Percentiles rank a stretch among this genome's conserved stretches.
These are phyloP conservation scores for Melanogrammus aeglefinus DNA, from an alignment of 2,797 vertebrate genomes.

Conservation along the genomic window DNA sequence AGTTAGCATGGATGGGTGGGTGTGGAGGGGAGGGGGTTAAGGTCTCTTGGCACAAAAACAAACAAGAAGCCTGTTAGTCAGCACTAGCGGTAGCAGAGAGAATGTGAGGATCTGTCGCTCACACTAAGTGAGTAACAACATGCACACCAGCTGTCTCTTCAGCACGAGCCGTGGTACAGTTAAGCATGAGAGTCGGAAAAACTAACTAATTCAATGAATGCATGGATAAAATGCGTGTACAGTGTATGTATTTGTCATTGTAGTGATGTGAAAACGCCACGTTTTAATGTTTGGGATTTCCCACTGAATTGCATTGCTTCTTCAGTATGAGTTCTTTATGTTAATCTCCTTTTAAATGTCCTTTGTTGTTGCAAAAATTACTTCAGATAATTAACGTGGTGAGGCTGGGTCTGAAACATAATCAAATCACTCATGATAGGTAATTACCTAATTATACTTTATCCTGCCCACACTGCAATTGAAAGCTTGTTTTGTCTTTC, in stretches of 20 bases:
- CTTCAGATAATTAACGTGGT: background rate
- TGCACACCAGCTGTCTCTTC: background rate
- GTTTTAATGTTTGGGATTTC: no score
- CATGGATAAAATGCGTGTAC: background rate
- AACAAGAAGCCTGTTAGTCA: conserved; percentile 22
- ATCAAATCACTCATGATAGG: background rate
- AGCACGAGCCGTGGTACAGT: no score
- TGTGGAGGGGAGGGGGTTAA: background rate
- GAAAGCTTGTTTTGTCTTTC: background rate
- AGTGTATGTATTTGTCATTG: no score
- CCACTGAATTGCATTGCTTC: no score
- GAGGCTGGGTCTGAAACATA: background rate
- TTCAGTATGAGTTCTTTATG: background rate
- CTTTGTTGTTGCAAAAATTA: background rate
- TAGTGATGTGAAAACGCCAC: no score
- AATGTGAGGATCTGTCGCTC: background rate
- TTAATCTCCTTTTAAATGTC: background rate
- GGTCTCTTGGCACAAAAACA: conserved; percentile 14
- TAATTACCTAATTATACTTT: background rate
- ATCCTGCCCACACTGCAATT: background rate
- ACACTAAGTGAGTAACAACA: background rate
- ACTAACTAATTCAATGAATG: background rate
- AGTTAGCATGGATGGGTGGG: background rate
- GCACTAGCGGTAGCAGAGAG: background rate
- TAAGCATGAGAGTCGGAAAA: background rate